Percentiles rank a stretch among this genome's conserved stretches.
These are phyloP conservation scores for Cydia amplana DNA, from an alignment of 1,140 invertebrate species.

Conservation along the genomic window DNA sequence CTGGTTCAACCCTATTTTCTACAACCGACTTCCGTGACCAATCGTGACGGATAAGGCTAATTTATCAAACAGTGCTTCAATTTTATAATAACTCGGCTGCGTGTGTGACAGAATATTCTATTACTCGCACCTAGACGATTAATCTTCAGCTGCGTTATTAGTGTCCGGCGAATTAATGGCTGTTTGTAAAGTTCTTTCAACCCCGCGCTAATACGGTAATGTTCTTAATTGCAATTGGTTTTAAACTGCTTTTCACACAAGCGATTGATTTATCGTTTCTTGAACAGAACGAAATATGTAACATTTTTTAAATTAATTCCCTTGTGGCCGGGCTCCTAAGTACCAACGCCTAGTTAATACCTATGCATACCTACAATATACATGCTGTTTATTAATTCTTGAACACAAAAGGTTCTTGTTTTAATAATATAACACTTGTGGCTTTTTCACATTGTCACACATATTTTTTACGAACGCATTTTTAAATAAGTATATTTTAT, in stretches of 20 bases:
- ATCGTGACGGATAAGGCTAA: slow-evolving; percentile 73
- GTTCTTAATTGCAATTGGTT: slow-evolving; percentile 24
- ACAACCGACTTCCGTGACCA: slow-evolving; percentile 63
- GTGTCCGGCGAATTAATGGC: slow-evolving; percentile 71
- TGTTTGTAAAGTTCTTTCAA: slow-evolving; percentile 66
- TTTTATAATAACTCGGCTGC: slow-evolving; percentile 74
- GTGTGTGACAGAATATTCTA: slow-evolving; percentile 76
- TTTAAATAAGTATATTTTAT: background rate
- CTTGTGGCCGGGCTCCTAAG: too few species aligned
- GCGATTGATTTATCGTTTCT: background rate
- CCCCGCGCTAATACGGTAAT: slow-evolving; percentile 34
- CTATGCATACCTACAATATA: too few species aligned
- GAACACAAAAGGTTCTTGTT: background rate
- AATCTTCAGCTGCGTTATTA: slow-evolving; percentile 69
- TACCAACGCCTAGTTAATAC: too few species aligned
- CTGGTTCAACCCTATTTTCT: background rate
- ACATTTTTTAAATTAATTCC: too few species aligned
- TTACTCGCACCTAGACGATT: slow-evolving; percentile 64
- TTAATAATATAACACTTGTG: too few species aligned
- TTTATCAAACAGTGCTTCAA: slow-evolving; percentile 73
- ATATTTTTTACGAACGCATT: background rate
- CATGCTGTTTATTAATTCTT: background rate
- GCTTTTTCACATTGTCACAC: too few species aligned
- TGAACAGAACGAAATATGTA: background rate
- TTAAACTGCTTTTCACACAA: background rate